A percentile compares a stretch with the other conserved stretches of the same genome.
phyloP scores from a whole-genome alignment of 1,140 invertebrate species.

The Cherax destructor region DNA sequence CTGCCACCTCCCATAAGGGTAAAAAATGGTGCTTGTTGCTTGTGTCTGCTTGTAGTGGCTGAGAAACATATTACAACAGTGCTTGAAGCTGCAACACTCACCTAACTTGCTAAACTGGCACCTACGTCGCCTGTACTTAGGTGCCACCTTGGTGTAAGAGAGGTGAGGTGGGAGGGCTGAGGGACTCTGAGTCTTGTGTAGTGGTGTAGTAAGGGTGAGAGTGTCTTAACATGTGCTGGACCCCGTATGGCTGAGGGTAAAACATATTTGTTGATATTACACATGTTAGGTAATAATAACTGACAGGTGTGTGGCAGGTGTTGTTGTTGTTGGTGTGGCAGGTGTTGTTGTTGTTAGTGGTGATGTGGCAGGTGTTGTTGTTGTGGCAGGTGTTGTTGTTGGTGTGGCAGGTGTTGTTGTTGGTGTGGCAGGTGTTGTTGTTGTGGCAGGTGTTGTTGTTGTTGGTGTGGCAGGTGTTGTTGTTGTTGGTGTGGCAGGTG shows the following conservation, averaged over 20 bases:
- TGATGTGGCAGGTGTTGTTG: neutral
- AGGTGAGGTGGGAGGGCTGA: neutral
- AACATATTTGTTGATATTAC: constrained; percentile 15
- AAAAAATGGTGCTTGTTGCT: too few species aligned
- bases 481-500: neutral
- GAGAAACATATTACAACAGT: too few species aligned
- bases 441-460: neutral
- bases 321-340: neutral
- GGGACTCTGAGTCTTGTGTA: neutral
- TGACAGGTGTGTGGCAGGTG: neutral
- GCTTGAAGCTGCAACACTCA: too few species aligned
- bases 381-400: neutral
- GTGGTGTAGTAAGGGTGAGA: neutral
- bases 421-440: neutral
- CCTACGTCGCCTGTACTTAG: too few species aligned
- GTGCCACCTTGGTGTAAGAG: too few species aligned
- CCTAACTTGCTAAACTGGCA: too few species aligned
- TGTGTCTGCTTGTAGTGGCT: too few species aligned
- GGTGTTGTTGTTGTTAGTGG: neutral
- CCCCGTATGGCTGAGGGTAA: neutral
- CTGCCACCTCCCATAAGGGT: too few species aligned
- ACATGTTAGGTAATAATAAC: constrained; percentile 4
- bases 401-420: neutral
- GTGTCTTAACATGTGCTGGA: neutral
- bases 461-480: neutral